Evolutionary conservation across 2,113 vertebrate species (phyloP), one percentile per base, ranked within the genome.

Genomic region (Oryzias curvinotus): DNA sequence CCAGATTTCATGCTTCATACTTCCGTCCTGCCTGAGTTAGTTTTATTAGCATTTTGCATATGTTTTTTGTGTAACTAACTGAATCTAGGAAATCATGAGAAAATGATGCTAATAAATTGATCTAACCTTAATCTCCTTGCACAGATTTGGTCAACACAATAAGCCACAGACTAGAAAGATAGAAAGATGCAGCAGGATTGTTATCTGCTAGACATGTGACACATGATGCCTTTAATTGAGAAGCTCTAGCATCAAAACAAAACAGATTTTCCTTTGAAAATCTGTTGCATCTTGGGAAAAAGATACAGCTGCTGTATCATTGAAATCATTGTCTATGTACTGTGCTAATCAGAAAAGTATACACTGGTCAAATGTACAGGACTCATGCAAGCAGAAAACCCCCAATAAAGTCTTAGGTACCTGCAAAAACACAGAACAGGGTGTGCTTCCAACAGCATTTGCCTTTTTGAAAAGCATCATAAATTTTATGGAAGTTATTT

Each of bases 191-290:
- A 66, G 18, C 26, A 26, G 52, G 70, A 5, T 25, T 55, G 62
- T 85, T 87, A 85, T 88, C 87, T 84, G 61, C 54, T 21, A 6
- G 16, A 30, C 73, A 76, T 67, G 73, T 63, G 54, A 71, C 57
- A 13, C 13, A 14, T 7, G 14, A 26, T 16, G 17, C 23, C 69
- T 58, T 70, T 84, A 80, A 69, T 81, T 58, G 23, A 21, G 13
- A 18, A n/a, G 44, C 57, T 70, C 21, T 15, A 65, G 63, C 36
- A 1, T 1, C 30, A 54, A 47, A 60, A 30, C 66, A 66, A 48
- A 46, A 49, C 56, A 25, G 41, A 8, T 23, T 41, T 43, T 65
- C 30, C 60, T n/a, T 0, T 0, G 63, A n/a, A 73, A 63, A 71
- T 17, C 47, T 7, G n/a, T 30, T 41, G 30, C 17, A 42, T 50